Conservation (phyloP, 2,888 invertebrate species). For the Microctonus brassicae region DNA sequence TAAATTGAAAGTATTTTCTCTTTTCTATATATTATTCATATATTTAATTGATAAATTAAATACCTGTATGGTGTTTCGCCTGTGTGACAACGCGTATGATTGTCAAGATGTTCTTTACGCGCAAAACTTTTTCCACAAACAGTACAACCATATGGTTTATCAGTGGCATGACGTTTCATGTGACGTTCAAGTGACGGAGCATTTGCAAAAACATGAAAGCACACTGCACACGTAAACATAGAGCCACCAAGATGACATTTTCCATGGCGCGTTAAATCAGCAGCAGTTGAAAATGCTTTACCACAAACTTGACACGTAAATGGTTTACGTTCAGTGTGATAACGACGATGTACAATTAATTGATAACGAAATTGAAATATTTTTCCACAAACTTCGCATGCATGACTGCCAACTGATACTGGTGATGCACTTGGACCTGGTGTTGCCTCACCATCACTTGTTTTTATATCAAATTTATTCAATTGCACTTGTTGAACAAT, state of each 20-base stretch:
- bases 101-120: constrained; percentile 88
- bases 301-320: constrained; percentile 85
- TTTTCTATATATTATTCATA: background rate
- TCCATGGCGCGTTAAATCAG: constrained; percentile 85
- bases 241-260: constrained; percentile 87
- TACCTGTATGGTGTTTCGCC: constrained; percentile 84
- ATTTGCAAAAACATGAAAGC: constrained; percentile 82
- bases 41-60: constrained; percentile 17
- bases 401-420: constrained; percentile 76
- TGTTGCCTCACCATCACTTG: constrained; percentile 65
- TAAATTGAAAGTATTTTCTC: too few relatives aligned
- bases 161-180: constrained; percentile 85
- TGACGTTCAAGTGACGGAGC: constrained; percentile 79
- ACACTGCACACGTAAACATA: constrained; percentile 81
- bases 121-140: constrained; percentile 90
- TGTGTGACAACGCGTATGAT: constrained; percentile 86
- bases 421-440: constrained; percentile 73
- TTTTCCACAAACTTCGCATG: constrained; percentile 88
- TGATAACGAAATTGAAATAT: constrained; percentile 90
- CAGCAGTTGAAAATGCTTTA: constrained; percentile 84
- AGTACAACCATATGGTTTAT: constrained; percentile 87
- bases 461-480: constrained; percentile 67
- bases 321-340: constrained; percentile 88
- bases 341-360: constrained; percentile 87
- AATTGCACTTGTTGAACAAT: constrained; percentile 66